A percentile compares a stretch with the other conserved stretches of the same genome.
Conservation (phyloP, 1,140 invertebrate genomes). For the Hylyphantes graminicola region DNA sequence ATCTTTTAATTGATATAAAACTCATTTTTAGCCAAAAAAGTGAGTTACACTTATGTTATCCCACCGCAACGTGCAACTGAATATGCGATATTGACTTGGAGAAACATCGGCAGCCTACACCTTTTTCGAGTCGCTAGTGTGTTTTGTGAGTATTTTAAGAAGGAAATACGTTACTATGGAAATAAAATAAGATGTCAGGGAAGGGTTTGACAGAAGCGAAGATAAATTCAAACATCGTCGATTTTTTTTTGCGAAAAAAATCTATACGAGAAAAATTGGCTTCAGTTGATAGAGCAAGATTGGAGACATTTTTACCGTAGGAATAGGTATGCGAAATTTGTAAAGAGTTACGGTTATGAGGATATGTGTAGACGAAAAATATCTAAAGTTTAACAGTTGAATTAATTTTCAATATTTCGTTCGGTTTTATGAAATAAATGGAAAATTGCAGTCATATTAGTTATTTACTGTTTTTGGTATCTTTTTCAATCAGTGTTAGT, state of each 20-base stretch:
- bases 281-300: not conserved
- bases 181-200: not conserved
- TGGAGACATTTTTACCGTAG: too few relatives aligned
- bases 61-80: not conserved
- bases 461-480: too few relatives aligned
- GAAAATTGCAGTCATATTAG: too few relatives aligned
- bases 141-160: slow-evolving; percentile 14
- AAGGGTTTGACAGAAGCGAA: not conserved
- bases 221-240: slow-evolving; percentile 12
- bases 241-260: not conserved
- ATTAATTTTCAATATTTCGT: too few relatives aligned
- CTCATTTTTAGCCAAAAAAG: too few relatives aligned
- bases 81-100: slow-evolving; percentile 41
- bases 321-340: too few relatives aligned
- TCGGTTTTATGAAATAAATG: too few relatives aligned
- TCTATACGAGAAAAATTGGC: not conserved
- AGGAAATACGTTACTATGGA: slow-evolving; percentile 23
- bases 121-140: not conserved
- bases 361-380: too few relatives aligned
- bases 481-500: too few relatives aligned
- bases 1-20: too few relatives aligned
- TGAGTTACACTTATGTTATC: not conserved
- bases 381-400: too few relatives aligned
- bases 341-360: too few relatives aligned
- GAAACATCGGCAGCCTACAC: slow-evolving; percentile 12